Base-by-base conservation (phyloP, 1,140 invertebrate genomes). In the Drosophila sucinea region DNA sequence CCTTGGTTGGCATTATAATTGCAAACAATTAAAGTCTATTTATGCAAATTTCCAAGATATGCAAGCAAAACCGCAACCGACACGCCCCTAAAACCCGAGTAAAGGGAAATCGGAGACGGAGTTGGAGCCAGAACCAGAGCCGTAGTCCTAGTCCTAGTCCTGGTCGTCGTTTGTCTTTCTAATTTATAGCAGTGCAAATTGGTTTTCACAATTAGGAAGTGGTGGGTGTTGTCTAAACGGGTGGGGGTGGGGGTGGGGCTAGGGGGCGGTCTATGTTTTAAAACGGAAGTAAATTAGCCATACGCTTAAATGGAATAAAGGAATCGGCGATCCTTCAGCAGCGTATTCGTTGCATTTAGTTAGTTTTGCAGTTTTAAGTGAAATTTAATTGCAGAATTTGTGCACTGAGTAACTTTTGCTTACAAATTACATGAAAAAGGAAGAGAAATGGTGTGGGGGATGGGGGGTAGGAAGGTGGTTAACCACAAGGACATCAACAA, bases 21-120 rank as follows among this genome's bases (percentile, higher is more conserved):
- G 84, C 84, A 89, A 87, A 87, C 84, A 87, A 87, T 87, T 87
- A 87, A 87, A 89, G 84, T 87, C 84, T 89, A 87, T 87, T 87
- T 87, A 87, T 89, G 84, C 81, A 87, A 87, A 87, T 87, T 89
- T 84, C 68, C 84, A 87, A 87, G 84, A 87, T 87, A 87, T 89
- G 80, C 83, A 55, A 66, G 65, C 62, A 77, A 51, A 29, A 17
- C 35, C 41, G 30, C 38, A 35, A 51, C 54, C 38, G 30, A 32
- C 27, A 79, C 81, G 75, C 78, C 81, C 56, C 51, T 35, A 10
- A 58, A 58, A 17, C 40, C 40, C 35, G 60, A 27, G 17, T 35
- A 47, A 35, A 29, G 38, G 47, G 33, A 54, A 51, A 25, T 54
- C 7, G n/a, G 38, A 64, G 62, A 10, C 66, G 3, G 17, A 17